phyloP scores from a whole-genome alignment of 2,797 vertebrate genomes.

The Poeciliopsis turneri region DNA sequence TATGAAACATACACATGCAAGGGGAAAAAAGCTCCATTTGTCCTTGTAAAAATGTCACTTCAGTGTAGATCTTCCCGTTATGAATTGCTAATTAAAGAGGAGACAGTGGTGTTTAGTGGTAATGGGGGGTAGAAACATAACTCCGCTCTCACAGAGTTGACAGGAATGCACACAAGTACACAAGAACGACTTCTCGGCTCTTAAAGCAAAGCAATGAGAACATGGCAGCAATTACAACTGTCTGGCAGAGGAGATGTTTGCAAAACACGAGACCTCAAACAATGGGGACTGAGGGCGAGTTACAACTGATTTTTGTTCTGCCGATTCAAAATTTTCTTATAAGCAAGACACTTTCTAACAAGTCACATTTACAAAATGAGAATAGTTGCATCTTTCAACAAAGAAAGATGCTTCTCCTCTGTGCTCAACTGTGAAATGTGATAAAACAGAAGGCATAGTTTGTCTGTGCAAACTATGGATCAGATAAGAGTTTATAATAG shows the following conservation, averaged over 20 bases:
- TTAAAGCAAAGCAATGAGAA: constrained; percentile 49
- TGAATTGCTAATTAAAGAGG: constrained; percentile 76
- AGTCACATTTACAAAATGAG: constrained; percentile 22
- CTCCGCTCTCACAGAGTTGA: constrained; percentile 57
- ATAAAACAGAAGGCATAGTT: constrained; percentile 30
- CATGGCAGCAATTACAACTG: constrained; percentile 60
- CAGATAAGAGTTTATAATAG: neutral
- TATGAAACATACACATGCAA: constrained; percentile 32
- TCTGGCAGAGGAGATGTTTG: constrained; percentile 32
- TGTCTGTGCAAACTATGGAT: constrained; percentile 21
- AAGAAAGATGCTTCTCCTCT: constrained; percentile 10
- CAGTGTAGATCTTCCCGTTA: constrained; percentile 56
- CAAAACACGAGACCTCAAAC: constrained; percentile 38
- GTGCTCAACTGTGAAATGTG: constrained; percentile 6
- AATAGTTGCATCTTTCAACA: neutral
- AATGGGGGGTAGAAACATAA: constrained; percentile 64
- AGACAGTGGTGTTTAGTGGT: constrained; percentile 73
- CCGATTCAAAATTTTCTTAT: neutral
- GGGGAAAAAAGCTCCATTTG: constrained; percentile 37
- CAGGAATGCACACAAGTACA: constrained; percentile 65
- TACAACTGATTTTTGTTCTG: constrained; percentile 17
- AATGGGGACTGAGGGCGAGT: constrained; percentile 22
- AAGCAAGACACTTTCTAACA: constrained; percentile 15
- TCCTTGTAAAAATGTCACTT: constrained; percentile 66
- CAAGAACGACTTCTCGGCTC: constrained; percentile 61